Conservation (phyloP, 2,888 invertebrate species). For the Heliconius sara region DNA sequence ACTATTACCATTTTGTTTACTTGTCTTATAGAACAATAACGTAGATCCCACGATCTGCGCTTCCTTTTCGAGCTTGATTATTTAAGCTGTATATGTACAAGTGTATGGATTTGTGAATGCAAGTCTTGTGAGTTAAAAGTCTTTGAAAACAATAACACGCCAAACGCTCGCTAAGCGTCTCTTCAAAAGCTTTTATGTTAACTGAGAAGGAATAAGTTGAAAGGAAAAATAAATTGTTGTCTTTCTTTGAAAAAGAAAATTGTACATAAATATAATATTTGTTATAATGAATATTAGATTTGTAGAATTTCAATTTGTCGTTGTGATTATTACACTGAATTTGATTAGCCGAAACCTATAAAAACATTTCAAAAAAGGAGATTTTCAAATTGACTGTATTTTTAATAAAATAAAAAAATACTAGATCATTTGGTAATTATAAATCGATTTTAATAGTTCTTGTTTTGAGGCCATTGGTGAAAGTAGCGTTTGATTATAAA, state of each 20-base stretch:
- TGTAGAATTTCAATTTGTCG: background rate
- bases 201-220: constrained; percentile 17
- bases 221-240: constrained; percentile 21
- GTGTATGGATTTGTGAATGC: constrained; percentile 25
- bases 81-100: constrained; percentile 12
- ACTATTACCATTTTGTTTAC: constrained; percentile 17
- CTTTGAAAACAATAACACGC: constrained; percentile 27
- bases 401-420: too few relatives aligned
- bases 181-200: constrained; percentile 23
- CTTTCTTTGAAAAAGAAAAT: background rate
- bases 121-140: constrained; percentile 21
- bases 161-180: constrained; percentile 22
- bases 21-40: constrained; percentile 13
- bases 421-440: too few relatives aligned
- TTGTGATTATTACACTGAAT: background rate
- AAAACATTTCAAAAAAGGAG: too few relatives aligned
- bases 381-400: too few relatives aligned
- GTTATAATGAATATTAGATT: background rate
- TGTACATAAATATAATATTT: background rate
- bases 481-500: too few relatives aligned
- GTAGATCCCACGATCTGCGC: background rate
- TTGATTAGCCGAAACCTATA: too few relatives aligned
- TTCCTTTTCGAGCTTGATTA: constrained; percentile 22
- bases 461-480: too few relatives aligned
- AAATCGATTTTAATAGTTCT: too few relatives aligned